These are phyloP conservation scores for Propithecus deckenii DNA, from an alignment of 2,797 vertebrate species.

Conservation along the genomic window DNA sequence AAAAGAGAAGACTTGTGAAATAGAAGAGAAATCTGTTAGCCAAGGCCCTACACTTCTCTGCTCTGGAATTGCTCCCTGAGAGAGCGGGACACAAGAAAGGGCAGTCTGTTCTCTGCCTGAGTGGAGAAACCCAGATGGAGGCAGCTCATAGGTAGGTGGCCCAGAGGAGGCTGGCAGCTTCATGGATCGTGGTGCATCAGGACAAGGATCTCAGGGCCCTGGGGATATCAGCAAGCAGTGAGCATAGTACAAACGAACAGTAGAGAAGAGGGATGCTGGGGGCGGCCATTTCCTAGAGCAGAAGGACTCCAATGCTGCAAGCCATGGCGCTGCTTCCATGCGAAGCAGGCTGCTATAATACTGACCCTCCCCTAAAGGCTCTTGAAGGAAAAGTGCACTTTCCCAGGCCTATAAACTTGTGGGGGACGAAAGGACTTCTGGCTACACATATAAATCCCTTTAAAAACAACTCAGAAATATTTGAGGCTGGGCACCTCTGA, in stretches of 20 bases:
- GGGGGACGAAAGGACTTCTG: background rate
- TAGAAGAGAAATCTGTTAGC: background rate
- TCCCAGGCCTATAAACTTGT: background rate
- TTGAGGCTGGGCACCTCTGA: background rate
- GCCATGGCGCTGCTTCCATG: too few species aligned
- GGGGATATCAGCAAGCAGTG: background rate
- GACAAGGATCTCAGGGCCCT: background rate
- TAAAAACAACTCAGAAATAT: background rate
- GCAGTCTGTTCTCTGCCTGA: background rate
- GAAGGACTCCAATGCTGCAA: background rate
- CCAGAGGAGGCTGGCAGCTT: background rate
- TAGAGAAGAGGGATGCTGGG: too few species aligned
- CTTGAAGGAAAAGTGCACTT: background rate
- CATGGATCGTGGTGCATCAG: rapidly evolving
- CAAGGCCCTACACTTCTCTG: background rate
- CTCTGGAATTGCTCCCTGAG: background rate
- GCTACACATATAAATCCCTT: background rate
- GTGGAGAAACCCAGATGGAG: background rate
- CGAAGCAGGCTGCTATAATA: too few species aligned
- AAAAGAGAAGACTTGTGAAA: background rate
- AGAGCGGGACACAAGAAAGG: background rate
- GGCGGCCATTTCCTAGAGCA: background rate
- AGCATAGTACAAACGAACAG: too few species aligned
- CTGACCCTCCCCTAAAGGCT: background rate
- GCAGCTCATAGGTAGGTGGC: background rate